phyloP scores from a whole-genome alignment of 1,140 invertebrate genomes.

The Papilio polyxenes region DNA sequence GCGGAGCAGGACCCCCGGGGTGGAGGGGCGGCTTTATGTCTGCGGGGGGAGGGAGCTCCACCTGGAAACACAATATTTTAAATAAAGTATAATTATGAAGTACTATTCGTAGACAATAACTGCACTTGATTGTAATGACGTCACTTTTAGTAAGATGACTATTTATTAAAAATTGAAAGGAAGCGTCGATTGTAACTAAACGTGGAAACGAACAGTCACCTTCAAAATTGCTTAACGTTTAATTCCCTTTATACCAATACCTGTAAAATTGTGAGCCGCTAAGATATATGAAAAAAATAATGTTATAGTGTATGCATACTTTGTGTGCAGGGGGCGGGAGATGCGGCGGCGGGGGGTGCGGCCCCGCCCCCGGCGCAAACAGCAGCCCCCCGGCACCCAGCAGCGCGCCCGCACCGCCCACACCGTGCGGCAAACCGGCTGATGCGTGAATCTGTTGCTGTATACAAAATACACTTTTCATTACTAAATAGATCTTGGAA shows the following conservation, averaged over 20 bases:
- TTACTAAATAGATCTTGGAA: slow-evolving; percentile 22
- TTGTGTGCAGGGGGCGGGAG: slow-evolving; percentile 71
- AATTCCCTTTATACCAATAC: no score
- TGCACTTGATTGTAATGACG: no score
- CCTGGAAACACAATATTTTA: slow-evolving; percentile 47
- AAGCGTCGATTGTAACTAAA: no score
- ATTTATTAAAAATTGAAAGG: no score
- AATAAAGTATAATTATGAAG: not conserved
- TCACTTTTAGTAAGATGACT: no score
- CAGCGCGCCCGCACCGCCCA: slow-evolving; percentile 61
- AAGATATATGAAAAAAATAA: no score
- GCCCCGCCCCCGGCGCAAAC: slow-evolving; percentile 63
- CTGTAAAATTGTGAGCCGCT: no score
- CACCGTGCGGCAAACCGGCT: slow-evolving; percentile 67
- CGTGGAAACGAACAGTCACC: no score
- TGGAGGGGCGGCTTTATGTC: slow-evolving; percentile 68
- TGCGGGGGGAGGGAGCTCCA: slow-evolving; percentile 68
- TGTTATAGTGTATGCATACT: slow-evolving; percentile 44
- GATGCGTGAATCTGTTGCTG: slow-evolving; percentile 76
- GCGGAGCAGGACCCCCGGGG: slow-evolving; percentile 58
- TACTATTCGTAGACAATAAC: no score
- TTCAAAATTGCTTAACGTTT: no score
- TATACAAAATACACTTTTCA: slow-evolving; percentile 44
- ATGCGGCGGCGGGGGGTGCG: slow-evolving; percentile 62
- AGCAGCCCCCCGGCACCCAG: slow-evolving; percentile 66